Conservation (phyloP, 2,113 vertebrate species). For the Pseudopipra pipra region DNA sequence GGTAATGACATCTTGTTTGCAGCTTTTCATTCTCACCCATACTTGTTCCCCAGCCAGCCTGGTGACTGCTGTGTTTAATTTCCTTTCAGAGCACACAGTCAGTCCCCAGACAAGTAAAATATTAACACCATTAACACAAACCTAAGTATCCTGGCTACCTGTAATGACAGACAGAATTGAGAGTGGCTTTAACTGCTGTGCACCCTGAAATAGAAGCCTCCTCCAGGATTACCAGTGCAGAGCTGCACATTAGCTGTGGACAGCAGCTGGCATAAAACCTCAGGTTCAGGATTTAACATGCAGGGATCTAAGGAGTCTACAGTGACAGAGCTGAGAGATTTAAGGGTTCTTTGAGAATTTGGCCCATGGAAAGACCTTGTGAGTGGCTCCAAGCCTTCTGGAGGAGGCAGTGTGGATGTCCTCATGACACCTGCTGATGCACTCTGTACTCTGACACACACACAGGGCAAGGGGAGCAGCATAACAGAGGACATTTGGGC, state of each 20-base stretch:
- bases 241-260: neutral
- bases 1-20: neutral
- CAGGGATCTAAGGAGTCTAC: neutral
- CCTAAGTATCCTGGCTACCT: neutral
- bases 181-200: neutral
- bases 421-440: neutral
- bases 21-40: neutral
- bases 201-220: neutral
- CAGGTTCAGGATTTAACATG: neutral
- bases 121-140: neutral
- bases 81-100: neutral
- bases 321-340: neutral
- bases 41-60: neutral
- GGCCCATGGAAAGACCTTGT: neutral
- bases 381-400: neutral
- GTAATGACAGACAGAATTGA: neutral
- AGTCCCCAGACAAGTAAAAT: neutral
- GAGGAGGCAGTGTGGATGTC: neutral
- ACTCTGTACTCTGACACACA: neutral
- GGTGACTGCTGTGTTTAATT: neutral
- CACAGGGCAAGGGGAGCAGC: neutral
- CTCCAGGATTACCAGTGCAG: neutral
- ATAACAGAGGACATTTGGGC: neutral
- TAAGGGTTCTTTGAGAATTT: neutral
- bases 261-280: neutral